These are phyloP conservation scores for Alcedo atthis DNA, from an alignment of 2,797 vertebrate species.

Conservation along the genomic window DNA sequence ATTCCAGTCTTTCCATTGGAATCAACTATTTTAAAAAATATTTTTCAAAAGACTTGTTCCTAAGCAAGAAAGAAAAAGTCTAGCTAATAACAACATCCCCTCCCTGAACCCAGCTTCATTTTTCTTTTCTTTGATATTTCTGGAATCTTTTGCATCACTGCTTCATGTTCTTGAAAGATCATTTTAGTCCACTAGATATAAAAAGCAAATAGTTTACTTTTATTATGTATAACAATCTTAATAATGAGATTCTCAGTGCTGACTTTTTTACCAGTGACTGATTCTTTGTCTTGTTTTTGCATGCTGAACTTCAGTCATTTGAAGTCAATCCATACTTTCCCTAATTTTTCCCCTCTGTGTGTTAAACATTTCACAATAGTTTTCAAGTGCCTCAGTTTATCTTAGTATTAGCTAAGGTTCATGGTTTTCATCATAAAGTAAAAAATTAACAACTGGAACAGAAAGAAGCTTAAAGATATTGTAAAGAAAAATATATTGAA, in stretches of 20 bases:
- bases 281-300: neutral
- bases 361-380: neutral
- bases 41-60: neutral
- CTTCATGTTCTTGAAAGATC: neutral
- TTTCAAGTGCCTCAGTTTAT: neutral
- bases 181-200: neutral
- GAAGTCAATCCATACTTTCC: neutral
- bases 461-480: neutral
- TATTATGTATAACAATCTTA: neutral
- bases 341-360: fast-evolving
- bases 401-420: neutral
- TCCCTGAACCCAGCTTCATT: neutral
- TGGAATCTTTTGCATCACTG: neutral
- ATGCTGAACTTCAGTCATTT: neutral
- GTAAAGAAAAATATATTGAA: neutral
- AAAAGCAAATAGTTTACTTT: neutral
- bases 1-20: neutral
- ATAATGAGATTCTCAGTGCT: neutral
- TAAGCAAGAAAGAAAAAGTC: neutral
- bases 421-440: neutral
- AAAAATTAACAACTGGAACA: neutral
- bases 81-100: neutral
- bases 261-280: neutral
- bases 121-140: neutral
- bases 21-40: neutral